Percentiles rank a stretch among this genome's conserved stretches.
Conservation (phyloP, 2,888 invertebrate species). For the Boloria selene region DNA sequence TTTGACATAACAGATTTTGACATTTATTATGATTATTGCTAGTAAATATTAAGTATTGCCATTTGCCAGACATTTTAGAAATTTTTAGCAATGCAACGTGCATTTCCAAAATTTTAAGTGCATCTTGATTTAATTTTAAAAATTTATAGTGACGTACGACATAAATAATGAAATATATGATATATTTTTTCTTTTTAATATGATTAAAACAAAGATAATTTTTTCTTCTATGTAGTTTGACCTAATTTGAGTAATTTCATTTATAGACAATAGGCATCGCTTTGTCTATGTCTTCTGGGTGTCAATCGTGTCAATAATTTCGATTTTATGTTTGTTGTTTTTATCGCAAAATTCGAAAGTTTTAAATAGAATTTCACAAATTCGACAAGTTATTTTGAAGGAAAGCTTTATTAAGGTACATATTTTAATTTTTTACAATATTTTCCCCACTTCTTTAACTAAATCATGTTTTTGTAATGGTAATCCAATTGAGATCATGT, state of each 20-base stretch:
- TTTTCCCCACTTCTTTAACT: background rate
- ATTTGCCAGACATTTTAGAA: no score
- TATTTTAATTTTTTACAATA: background rate
- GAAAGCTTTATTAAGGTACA: constrained; percentile 14
- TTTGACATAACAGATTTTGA: background rate
- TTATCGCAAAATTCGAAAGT: constrained; percentile 39
- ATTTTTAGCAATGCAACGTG: no score
- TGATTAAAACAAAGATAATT: background rate
- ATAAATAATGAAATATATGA: background rate
- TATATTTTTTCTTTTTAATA: background rate
- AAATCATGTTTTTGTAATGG: constrained; percentile 21
- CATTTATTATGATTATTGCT: no score
- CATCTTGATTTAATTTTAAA: no score
- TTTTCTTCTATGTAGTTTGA: constrained; percentile 19
- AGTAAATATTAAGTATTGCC: no score
- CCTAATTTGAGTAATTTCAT: constrained; percentile 10
- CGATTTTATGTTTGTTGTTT: constrained; percentile 49
- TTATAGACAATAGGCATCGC: constrained; percentile 31
- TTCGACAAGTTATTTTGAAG: constrained; percentile 8
- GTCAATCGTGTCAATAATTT: constrained; percentile 58
- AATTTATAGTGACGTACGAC: no score
- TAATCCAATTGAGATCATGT: constrained; percentile 24
- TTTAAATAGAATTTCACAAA: constrained; percentile 22
- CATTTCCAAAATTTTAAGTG: no score
- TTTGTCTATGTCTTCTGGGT: constrained; percentile 55